phyloP scores from a whole-genome alignment of 2,888 invertebrate species.

The Rhimphoctona megacephalus region DNA sequence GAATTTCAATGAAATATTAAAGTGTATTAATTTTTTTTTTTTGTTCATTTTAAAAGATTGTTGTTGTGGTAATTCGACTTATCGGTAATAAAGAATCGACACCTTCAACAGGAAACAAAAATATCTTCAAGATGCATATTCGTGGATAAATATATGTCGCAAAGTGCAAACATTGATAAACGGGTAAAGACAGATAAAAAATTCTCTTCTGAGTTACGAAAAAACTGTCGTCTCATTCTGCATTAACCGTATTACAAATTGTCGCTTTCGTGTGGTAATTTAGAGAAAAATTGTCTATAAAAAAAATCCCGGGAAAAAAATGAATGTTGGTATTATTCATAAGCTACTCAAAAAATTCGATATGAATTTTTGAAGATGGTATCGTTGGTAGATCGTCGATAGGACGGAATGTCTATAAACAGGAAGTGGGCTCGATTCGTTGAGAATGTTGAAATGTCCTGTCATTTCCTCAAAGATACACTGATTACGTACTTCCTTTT shows the following conservation, averaged over 20 bases:
- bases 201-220: not conserved
- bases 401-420: not conserved
- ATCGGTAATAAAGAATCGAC: not conserved
- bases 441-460: not conserved
- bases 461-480: not conserved
- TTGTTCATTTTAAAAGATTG: not conserved
- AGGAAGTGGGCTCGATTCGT: not conserved
- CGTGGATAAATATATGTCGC: not conserved
- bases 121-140: not conserved
- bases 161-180: not conserved
- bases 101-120: not conserved
- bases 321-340: not conserved
- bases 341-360: not conserved
- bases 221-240: not conserved
- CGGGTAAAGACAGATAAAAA: not conserved
- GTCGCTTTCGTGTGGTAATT: not conserved
- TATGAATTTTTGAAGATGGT: not conserved
- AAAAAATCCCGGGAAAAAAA: not conserved
- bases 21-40: not conserved
- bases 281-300: not conserved
- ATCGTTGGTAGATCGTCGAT: not conserved
- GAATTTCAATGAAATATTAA: not conserved
- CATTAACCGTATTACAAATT: not conserved
- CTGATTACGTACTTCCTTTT: not conserved
- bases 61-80: not conserved